phyloP scores from a whole-genome alignment of 2,888 invertebrate genomes.

The Nomada hirtipes region DNA sequence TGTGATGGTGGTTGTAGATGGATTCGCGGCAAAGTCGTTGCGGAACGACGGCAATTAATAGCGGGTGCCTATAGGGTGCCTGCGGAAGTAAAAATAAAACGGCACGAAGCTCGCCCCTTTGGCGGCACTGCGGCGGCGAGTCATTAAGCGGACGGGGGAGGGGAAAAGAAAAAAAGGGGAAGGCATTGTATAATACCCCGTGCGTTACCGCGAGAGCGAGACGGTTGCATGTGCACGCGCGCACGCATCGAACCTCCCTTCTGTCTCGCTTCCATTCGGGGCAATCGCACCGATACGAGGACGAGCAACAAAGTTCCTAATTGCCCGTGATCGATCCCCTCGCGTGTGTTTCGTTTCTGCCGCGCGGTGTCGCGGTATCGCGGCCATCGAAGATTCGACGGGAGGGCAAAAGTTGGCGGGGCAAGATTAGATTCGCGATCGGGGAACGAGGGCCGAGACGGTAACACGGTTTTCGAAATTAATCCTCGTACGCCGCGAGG shows the following conservation, averaged over 20 bases:
- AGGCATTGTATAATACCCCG: slow-evolving; percentile 79
- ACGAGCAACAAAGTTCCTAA: slow-evolving; percentile 52
- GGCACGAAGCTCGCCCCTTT: slow-evolving; percentile 79
- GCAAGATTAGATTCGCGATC: too few relatives aligned
- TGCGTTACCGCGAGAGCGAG: slow-evolving; percentile 74
- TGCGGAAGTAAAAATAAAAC: slow-evolving; percentile 82
- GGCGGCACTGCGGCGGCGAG: slow-evolving; percentile 80
- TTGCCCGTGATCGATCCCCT: slow-evolving; percentile 5
- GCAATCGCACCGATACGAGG: slow-evolving; percentile 50
- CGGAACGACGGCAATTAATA: slow-evolving; percentile 83
- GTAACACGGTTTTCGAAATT: neutral
- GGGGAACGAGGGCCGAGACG: neutral
- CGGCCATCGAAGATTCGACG: neutral
- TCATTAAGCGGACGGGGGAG: slow-evolving; percentile 76
- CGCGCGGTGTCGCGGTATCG: neutral
- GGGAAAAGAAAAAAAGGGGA: slow-evolving; percentile 30
- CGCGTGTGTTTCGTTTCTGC: neutral
- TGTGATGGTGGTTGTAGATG: slow-evolving; percentile 73
- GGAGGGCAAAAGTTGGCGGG: neutral
- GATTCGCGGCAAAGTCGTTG: slow-evolving; percentile 81
- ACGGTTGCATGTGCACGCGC: slow-evolving; percentile 50
- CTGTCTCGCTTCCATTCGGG: slow-evolving; percentile 11
- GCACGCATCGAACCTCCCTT: slow-evolving; percentile 11
- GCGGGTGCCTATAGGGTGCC: slow-evolving; percentile 82
- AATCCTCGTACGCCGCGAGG: slow-evolving; percentile 36